phyloP scores from a whole-genome alignment of 2,113 vertebrate species.

The Merops nubicus region DNA sequence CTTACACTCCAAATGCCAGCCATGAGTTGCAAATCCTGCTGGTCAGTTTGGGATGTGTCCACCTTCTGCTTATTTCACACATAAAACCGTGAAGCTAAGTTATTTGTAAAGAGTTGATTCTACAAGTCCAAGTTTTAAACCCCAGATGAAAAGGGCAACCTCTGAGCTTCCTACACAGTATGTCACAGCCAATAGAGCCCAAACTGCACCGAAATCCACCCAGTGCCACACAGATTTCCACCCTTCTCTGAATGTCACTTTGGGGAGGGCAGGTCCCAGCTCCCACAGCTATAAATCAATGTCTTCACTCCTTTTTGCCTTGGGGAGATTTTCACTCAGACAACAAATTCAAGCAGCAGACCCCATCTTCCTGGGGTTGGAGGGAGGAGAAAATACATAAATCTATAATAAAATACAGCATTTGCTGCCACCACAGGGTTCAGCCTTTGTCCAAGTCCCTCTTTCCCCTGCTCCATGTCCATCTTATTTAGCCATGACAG shows the following conservation, averaged over 20 bases:
- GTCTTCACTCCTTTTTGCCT: not conserved
- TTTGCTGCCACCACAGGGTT: not conserved
- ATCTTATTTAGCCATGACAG: not conserved
- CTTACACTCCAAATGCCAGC: not conserved
- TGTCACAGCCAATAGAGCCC: not conserved
- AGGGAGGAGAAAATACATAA: not conserved
- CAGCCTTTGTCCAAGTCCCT: not conserved
- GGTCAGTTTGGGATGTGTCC: not conserved
- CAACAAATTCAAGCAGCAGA: not conserved
- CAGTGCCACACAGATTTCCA: not conserved
- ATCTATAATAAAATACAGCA: not conserved
- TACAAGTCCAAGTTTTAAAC: not conserved
- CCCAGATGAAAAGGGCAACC: not conserved
- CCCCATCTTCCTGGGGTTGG: not conserved
- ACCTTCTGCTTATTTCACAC: not conserved
- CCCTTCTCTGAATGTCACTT: not conserved
- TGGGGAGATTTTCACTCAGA: not conserved
- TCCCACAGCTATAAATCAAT: not conserved
- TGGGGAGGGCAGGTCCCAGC: not conserved
- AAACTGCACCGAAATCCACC: not conserved
- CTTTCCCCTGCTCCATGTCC: fast-evolving
- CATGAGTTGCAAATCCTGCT: not conserved
- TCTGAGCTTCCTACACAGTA: not conserved
- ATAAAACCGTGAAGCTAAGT: not conserved
- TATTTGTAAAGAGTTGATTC: not conserved